These are phyloP conservation scores for Brotula barbata DNA, from an alignment of 2,797 vertebrate species.

Conservation along the genomic window DNA sequence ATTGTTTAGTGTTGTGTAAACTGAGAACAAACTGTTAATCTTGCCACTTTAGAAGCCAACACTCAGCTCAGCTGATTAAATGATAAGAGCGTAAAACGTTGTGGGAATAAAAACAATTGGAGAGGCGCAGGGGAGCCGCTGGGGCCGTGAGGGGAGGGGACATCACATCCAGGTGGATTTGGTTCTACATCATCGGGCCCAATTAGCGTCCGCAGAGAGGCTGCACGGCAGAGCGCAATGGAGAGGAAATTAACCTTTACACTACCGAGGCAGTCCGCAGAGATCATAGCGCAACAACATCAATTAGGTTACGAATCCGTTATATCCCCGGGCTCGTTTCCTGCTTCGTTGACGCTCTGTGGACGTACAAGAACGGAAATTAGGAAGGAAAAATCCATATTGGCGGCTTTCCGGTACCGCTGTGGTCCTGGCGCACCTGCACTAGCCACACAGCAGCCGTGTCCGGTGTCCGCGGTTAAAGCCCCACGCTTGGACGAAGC, in stretches of 20 bases:
- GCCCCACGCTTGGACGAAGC: neutral
- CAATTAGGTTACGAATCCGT: constrained; percentile 40
- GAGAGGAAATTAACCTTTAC: constrained; percentile 41
- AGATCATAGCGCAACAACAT: constrained; percentile 50
- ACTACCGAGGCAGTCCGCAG: constrained; percentile 42
- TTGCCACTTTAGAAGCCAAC: neutral
- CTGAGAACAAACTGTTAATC: neutral
- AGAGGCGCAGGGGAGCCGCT: constrained; percentile 55
- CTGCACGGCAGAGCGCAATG: constrained; percentile 29
- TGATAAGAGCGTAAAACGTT: constrained; percentile 3
- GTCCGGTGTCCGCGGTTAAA: constrained; percentile 24
- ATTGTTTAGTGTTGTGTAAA: neutral
- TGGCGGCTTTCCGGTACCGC: constrained; percentile 26
- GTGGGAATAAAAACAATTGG: constrained; percentile 68
- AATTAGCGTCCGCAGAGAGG: constrained; percentile 65
- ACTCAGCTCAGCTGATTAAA: neutral
- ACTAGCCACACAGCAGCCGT: constrained; percentile 35
- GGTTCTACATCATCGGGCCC: constrained; percentile 68
- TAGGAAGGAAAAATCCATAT: constrained; percentile 48
- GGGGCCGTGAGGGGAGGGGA: constrained; percentile 45
- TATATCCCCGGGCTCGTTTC: constrained; percentile 38
- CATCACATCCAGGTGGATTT: constrained; percentile 62
- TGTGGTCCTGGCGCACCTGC: constrained; percentile 59
- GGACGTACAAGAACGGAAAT: constrained; percentile 4
- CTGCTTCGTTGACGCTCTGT: constrained; percentile 12